Conservation (phyloP, 2,888 invertebrate species). For the Strigamia maritima region DNA sequence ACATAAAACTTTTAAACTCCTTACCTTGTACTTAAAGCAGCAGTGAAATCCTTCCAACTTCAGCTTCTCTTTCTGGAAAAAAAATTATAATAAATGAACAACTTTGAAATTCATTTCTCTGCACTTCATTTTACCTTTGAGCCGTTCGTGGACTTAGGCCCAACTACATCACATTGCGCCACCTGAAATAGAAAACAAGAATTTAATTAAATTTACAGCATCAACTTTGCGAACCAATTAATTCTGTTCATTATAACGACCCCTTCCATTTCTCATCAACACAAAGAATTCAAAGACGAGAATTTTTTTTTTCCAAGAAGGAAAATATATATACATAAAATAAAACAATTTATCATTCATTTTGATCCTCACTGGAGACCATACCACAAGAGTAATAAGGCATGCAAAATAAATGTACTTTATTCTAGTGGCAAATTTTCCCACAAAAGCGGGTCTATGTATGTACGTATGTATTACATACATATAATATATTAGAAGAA, state of each 20-base stretch:
- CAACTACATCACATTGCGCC: not conserved
- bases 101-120: not conserved
- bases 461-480: too few species aligned
- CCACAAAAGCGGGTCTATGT: not conserved
- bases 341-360: not conserved
- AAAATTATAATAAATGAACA: not conserved
- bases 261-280: not conserved
- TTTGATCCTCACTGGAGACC: not conserved
- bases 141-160: not conserved
- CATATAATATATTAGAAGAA: too few species aligned
- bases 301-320: not conserved
- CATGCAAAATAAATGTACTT: not conserved
- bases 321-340: not conserved
- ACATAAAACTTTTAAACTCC: not conserved
- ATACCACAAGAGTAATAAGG: not conserved
- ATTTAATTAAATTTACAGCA: not conserved
- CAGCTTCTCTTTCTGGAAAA: not conserved
- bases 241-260: not conserved
- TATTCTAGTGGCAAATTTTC: not conserved
- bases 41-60: not conserved
- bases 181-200: not conserved
- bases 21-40: not conserved
- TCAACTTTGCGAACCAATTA: not conserved
- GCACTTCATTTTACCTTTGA: not conserved
- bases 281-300: not conserved